These are phyloP conservation scores for Chymomyza procnemis DNA, from an alignment of 2,888 invertebrate genomes.

Conservation along the genomic window DNA sequence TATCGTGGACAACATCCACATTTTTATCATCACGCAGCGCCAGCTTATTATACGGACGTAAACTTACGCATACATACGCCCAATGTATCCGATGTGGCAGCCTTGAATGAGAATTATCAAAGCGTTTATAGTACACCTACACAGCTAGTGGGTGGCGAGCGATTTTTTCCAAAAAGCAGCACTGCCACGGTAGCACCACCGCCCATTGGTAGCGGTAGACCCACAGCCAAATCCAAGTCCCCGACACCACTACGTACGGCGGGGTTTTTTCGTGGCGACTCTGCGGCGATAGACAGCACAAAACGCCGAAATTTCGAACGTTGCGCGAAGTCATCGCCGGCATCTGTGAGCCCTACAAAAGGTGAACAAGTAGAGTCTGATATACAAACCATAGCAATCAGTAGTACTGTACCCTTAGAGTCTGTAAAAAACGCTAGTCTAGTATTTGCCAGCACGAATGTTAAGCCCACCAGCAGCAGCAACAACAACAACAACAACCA, in stretches of 20 bases:
- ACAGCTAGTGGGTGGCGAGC: conserved; percentile 70
- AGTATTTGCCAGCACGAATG: conserved; percentile 46
- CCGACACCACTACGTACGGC: conserved; percentile 30
- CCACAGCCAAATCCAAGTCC: conserved; percentile 5
- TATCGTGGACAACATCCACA: conserved; percentile 77
- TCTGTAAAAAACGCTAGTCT: conserved; percentile 58
- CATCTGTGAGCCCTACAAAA: conserved; percentile 69
- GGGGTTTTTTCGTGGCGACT: conserved; percentile 70
- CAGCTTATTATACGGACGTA: conserved; percentile 76
- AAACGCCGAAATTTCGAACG: conserved; percentile 50
- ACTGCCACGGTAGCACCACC: conserved; percentile 67
- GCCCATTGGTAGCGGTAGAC: conserved; percentile 36
- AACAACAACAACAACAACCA: conserved; percentile 12
- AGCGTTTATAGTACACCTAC: conserved; percentile 77
- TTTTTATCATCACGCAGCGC: conserved; percentile 74
- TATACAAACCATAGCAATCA: conserved; percentile 6
- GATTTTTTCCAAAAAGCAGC: conserved; percentile 72
- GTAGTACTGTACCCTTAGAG: conserved; percentile 13
- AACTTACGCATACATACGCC: conserved; percentile 76
- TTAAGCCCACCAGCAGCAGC: conserved; percentile 28
- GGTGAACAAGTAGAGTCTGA: conserved; percentile 54
- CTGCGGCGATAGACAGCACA: conserved; percentile 48
- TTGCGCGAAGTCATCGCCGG: conserved; percentile 63
- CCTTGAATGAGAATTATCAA: conserved; percentile 76
- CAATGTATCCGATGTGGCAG: conserved; percentile 63